Percentiles rank a stretch among this genome's conserved stretches.
Conservation (phyloP, 2,888 invertebrate genomes). For the Malthinus flaveolus region DNA sequence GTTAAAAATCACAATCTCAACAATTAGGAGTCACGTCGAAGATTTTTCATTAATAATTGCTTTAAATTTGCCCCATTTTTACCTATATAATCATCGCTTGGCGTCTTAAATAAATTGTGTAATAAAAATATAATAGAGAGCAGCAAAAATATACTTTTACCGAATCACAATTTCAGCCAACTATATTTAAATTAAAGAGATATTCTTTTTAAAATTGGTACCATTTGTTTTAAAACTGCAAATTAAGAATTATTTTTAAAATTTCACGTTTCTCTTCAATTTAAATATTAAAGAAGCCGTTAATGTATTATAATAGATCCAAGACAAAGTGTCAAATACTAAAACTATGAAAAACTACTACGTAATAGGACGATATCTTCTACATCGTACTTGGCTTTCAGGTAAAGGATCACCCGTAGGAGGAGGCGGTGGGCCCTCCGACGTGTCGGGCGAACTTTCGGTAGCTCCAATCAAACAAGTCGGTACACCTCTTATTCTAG, state of each 20-base stretch:
- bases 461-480: conserved; percentile 51
- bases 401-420: conserved; percentile 50
- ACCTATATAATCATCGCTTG: conserved; percentile 18
- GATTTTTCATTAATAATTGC: conserved; percentile 21
- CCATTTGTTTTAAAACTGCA: neutral
- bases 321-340: conserved; percentile 25
- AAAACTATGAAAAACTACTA: conserved; percentile 40
- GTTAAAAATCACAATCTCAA: conserved; percentile 26
- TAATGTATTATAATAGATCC: conserved; percentile 20
- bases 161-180: conserved; percentile 26
- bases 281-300: conserved; percentile 12
- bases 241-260: neutral
- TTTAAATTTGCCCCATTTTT: conserved; percentile 21
- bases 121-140: conserved; percentile 30
- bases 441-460: conserved; percentile 46
- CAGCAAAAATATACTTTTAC: conserved; percentile 27
- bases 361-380: conserved; percentile 53
- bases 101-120: conserved; percentile 27
- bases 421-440: conserved; percentile 51
- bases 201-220: neutral
- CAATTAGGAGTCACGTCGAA: conserved; percentile 23
- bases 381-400: conserved; percentile 52
- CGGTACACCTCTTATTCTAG: conserved; percentile 51
- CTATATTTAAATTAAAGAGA: conserved; percentile 19
- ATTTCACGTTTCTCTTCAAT: conserved; percentile 8